Evolutionary conservation across 2,113 vertebrate species (phyloP), one percentile per base, ranked within the genome.

Genomic region (Neolamprologus fasciatus): DNA sequence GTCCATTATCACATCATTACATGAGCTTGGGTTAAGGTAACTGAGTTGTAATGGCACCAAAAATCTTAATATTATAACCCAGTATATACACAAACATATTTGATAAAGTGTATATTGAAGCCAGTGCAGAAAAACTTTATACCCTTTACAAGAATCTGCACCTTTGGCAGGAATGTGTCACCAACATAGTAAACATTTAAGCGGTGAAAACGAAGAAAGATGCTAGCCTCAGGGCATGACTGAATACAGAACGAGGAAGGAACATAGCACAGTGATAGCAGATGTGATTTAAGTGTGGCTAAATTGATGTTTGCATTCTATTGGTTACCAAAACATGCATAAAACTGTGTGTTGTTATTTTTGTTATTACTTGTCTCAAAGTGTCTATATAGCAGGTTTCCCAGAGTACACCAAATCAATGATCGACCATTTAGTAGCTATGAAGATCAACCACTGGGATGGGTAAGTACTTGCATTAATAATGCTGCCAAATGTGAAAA

Each of bases 391-490:
- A 42, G 97, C 98, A 33, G 94, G 97, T 85, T 99, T 99, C 94
- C 92, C 97, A 13, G 98, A 99, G 86, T 99, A 99, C 89, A 98
- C 98, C 21, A 94, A 92, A 42, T 94, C 97, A 0, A 96, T 99
- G 97, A 98, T 99, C 3, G 97, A 99, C 63, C 98, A 99, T 94
- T 95, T 99, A 91, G 88, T 98, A 78, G 45, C 95, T 88, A 96
- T 96, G 97, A 99, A 99, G 94, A 95, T 98, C 89, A 98, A 96
- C 92, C 98, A 99, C 89, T 99, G 98, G 98, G 98, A 99, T 11
- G 47, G 95, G 99, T 99, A 93, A 91, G 98, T 68, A 5, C 45
- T 40, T 73, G 2, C 14, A 50, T 37, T 66, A 21, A 50, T 87
- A 9, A 53, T 85, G 11, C 9, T 13, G 45, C 8, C 3, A 35